phyloP scores from a whole-genome alignment of 2,797 vertebrate genomes.

The Mionectes olivaceus region DNA sequence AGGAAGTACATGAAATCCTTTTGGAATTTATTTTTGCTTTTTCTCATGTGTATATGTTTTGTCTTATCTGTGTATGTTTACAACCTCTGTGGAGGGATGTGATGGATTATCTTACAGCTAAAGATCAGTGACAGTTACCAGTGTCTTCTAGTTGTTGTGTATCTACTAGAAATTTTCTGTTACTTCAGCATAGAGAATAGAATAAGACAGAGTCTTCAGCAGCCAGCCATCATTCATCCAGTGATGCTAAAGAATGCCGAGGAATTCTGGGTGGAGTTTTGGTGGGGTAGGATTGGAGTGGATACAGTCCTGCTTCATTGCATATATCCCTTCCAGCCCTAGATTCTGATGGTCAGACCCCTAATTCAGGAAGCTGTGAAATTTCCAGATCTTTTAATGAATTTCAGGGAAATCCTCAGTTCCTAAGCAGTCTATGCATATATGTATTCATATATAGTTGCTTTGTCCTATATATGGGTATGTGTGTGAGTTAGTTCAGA shows the following conservation, averaged over 20 bases:
- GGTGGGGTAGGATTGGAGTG: background rate
- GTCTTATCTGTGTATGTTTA: background rate
- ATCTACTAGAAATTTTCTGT: background rate
- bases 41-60: background rate
- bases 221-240: background rate
- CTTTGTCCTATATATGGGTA: background rate
- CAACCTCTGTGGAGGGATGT: background rate
- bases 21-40: background rate
- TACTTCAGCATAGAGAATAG: background rate
- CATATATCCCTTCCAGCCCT: background rate
- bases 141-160: background rate
- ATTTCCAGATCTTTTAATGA: background rate
- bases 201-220: background rate
- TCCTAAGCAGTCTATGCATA: background rate
- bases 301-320: background rate
- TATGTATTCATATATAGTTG: background rate
- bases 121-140: background rate
- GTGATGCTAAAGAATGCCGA: background rate
- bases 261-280: background rate
- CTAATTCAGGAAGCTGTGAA: accelerated
- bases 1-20: background rate
- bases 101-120: background rate
- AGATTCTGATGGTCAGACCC: background rate
- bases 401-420: background rate
- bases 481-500: background rate